Evolutionary conservation across 1,140 invertebrate genomes (phyloP).

Genomic region (Philaenus spumarius): DNA sequence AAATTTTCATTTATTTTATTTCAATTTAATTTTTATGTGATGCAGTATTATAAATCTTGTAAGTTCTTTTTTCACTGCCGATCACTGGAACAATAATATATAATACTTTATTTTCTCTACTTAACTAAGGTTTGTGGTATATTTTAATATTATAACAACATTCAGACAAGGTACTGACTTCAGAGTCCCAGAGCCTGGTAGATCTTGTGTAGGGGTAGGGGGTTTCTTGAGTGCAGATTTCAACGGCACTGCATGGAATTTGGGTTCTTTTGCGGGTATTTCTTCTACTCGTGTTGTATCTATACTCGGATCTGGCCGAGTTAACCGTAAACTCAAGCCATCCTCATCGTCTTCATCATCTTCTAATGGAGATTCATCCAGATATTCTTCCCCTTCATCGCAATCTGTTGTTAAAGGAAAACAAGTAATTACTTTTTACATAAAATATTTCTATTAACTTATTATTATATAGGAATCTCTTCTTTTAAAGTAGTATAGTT

Average conservation of each 20-base stretch:
- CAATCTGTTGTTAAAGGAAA: not conserved
- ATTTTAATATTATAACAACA: too few relatives aligned
- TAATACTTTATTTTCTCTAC: too few relatives aligned
- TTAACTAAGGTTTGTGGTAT: too few relatives aligned
- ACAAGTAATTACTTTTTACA: not conserved
- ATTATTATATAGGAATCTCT: too few relatives aligned
- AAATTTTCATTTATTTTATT: too few relatives aligned
- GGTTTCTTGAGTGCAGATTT: constrained; percentile 87
- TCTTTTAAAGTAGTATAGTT: too few relatives aligned
- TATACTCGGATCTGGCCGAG: constrained; percentile 54
- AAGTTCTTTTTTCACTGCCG: too few relatives aligned
- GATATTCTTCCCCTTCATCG: constrained; percentile 49
- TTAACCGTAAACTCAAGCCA: constrained; percentile 39
- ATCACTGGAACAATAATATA: too few relatives aligned
- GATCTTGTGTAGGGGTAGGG: constrained; percentile 69
- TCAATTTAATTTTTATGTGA: too few relatives aligned
- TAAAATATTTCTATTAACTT: too few relatives aligned
- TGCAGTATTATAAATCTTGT: too few relatives aligned
- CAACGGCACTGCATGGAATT: constrained; percentile 76
- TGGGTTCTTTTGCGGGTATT: constrained; percentile 82
- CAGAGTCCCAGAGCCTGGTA: constrained; percentile 55
- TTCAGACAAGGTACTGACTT: constrained; percentile 45
- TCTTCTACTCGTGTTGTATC: constrained; percentile 79
- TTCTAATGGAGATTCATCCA: constrained; percentile 49
- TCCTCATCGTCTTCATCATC: constrained; percentile 41